A percentile compares a stretch with the other conserved stretches of the same genome.
Conservation (phyloP, 2,797 vertebrate genomes). For the Hippoglossus hippoglossus region DNA sequence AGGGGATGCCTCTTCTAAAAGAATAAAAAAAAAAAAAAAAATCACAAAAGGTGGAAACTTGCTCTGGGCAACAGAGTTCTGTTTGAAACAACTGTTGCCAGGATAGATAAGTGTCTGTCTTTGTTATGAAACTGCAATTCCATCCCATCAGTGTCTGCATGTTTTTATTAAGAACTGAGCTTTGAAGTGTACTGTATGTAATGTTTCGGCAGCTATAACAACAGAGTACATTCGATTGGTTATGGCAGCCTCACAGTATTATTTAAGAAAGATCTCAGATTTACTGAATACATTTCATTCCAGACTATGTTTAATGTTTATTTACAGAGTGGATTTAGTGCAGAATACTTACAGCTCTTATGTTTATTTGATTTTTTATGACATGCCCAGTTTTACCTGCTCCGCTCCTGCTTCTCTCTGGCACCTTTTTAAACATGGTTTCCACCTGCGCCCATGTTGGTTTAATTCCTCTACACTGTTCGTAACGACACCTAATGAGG, state of each 20-base stretch:
- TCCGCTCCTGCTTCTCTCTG: too few species aligned
- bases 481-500: too few species aligned
- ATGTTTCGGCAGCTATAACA: conserved; percentile 12
- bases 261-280: neutral
- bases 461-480: too few species aligned
- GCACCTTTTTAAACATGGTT: too few species aligned
- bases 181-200: conserved; percentile 18
- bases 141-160: conserved; percentile 41
- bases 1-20: conserved; percentile 51
- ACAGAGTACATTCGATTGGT: neutral
- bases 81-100: conserved; percentile 31
- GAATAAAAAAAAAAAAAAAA: conserved; percentile 33
- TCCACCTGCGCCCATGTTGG: too few species aligned
- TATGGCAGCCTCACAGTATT: neutral
- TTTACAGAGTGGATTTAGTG: neutral
- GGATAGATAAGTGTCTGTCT: conserved; percentile 38
- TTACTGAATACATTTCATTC: neutral
- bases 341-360: neutral
- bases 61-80: conserved; percentile 40
- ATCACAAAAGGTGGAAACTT: conserved; percentile 49
- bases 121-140: conserved; percentile 57
- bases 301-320: neutral
- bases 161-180: conserved; percentile 8
- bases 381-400: too few species aligned
- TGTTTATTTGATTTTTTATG: too few species aligned